phyloP scores from a whole-genome alignment of 2,797 vertebrate genomes.

The Ceyx erithaca region DNA sequence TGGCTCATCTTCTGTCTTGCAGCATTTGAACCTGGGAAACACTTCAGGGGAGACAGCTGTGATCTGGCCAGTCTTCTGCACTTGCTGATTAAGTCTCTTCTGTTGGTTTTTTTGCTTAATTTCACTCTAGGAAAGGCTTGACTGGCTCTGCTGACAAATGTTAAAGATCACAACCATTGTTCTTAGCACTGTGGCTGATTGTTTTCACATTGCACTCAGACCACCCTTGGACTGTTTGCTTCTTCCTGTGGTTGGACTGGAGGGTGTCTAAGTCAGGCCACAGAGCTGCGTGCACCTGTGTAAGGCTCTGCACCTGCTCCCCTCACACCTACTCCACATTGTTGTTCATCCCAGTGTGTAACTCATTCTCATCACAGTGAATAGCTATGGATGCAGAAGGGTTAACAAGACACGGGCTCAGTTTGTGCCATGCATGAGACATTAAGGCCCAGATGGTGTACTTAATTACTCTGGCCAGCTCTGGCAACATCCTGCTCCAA shows the following conservation, averaged over 20 bases:
- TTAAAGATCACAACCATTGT: neutral
- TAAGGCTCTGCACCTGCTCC: neutral
- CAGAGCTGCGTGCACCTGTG: fast-evolving
- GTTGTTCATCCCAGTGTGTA: neutral
- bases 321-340: neutral
- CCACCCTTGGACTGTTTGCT: neutral
- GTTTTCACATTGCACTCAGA: neutral
- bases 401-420: slow-evolving; percentile 25
- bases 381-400: neutral
- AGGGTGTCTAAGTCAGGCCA: neutral
- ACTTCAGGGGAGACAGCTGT: slow-evolving; percentile 8
- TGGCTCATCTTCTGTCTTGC: neutral
- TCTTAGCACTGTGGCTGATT: neutral
- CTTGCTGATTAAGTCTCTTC: neutral
- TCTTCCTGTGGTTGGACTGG: neutral
- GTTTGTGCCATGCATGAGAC: neutral
- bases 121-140: neutral
- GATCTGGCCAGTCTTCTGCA: neutral
- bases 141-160: neutral
- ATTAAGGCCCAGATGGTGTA: slow-evolving; percentile 43
- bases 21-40: neutral
- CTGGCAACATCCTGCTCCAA: neutral
- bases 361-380: neutral
- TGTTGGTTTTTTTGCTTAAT: neutral
- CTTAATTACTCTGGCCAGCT: slow-evolving; percentile 46